Percentiles rank a stretch among this genome's conserved stretches.
Evolutionary conservation across 2,113 vertebrate species (phyloP).

Genomic region (Caranx ignobilis): DNA sequence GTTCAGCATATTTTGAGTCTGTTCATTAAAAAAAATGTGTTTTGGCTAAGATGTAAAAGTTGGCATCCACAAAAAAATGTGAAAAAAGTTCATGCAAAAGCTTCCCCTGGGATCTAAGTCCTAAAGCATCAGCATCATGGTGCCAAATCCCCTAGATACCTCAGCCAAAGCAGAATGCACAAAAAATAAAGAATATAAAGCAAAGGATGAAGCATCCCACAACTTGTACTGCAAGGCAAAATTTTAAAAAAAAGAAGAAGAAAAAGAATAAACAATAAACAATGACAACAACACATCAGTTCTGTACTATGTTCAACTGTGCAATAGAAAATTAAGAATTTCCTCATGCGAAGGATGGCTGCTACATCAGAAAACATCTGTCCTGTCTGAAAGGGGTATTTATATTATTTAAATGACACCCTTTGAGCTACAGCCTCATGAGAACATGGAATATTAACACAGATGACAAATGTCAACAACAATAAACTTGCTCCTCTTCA

Average conservation of each 20-base stretch:
- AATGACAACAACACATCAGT: background rate
- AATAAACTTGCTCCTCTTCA: background rate
- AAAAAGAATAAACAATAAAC: too few relatives aligned
- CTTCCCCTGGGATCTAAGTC: background rate
- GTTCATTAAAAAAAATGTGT: background rate
- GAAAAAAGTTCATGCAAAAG: too few relatives aligned
- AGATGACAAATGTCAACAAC: background rate
- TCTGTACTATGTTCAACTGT: background rate
- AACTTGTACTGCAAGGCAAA: too few relatives aligned
- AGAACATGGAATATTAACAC: background rate
- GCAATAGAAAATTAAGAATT: too few relatives aligned
- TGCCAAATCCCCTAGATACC: background rate
- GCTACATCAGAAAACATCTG: background rate
- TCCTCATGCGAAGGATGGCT: background rate
- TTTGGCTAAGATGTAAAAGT: background rate
- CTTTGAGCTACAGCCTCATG: background rate
- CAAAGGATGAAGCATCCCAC: too few relatives aligned
- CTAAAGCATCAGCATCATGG: background rate
- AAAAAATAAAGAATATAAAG: background rate
- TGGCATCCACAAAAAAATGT: background rate
- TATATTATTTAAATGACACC: background rate
- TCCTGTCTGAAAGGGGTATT: background rate
- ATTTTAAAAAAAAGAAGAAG: too few relatives aligned
- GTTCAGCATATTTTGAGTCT: background rate
- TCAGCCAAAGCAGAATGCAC: background rate